A percentile compares a stretch with the other conserved stretches of the same genome.
Conservation (phyloP, 2,888 invertebrate species). For the Drosophila helvetica region DNA sequence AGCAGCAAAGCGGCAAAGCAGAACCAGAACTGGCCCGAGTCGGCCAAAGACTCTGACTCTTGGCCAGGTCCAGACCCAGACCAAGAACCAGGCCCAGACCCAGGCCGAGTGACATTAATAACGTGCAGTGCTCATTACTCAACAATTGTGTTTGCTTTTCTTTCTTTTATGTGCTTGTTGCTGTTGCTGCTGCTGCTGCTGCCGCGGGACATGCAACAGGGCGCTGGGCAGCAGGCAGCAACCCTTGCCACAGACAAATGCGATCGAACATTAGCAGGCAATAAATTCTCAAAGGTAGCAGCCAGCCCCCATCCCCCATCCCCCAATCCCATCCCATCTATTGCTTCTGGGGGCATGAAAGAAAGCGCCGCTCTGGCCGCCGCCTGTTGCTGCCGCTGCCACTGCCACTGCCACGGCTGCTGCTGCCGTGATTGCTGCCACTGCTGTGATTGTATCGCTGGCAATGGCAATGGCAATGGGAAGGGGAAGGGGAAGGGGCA, state of each 20-base stretch:
- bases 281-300: constrained; percentile 77
- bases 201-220: constrained; percentile 3
- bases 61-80: constrained; percentile 1
- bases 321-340: constrained; percentile 40
- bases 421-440: constrained; percentile 17
- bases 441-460: constrained; percentile 56
- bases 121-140: constrained; percentile 78
- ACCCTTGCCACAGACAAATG: constrained; percentile 66
- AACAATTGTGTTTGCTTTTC: constrained; percentile 64
- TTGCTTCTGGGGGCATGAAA: constrained; percentile 53
- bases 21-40: constrained; percentile 22
- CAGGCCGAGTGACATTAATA: constrained; percentile 72
- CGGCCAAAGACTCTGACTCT: background rate
- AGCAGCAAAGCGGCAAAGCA: constrained; percentile 24
- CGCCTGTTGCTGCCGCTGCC: no score
- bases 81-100: constrained; percentile 3
- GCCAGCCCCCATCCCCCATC: no score
- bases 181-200: constrained; percentile 10
- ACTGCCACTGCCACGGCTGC: constrained; percentile 7
- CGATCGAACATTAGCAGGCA: constrained; percentile 79
- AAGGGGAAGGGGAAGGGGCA: background rate
- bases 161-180: constrained; percentile 2
- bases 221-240: constrained; percentile 1
- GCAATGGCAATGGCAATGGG: no score
- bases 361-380: constrained; percentile 42